Conservation (phyloP, 2,113 vertebrate species). For the Bubo blakistoni region DNA sequence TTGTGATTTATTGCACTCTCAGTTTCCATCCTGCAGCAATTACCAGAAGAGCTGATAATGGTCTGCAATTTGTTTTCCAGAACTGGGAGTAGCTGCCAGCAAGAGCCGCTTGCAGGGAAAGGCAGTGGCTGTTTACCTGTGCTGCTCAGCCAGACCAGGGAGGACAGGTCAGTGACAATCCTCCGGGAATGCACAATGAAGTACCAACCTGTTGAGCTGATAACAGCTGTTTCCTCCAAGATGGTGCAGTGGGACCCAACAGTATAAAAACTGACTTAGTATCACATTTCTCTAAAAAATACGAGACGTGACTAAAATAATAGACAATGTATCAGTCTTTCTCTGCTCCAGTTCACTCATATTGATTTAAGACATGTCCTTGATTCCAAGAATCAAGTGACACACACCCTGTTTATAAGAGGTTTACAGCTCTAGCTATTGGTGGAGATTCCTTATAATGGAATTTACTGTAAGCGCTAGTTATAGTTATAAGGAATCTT, state of each 20-base stretch:
- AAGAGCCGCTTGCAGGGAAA: background rate
- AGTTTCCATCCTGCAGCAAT: slow-evolving; percentile 42
- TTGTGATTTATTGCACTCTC: slow-evolving; percentile 45
- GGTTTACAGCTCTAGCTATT: background rate
- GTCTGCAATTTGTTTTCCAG: slow-evolving; percentile 57
- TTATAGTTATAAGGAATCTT: background rate
- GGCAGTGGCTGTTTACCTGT: slow-evolving; percentile 2
- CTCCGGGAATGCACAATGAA: background rate
- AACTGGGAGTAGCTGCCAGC: slow-evolving; percentile 3
- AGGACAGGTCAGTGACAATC: background rate
- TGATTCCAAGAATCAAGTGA: background rate
- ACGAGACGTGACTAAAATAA: background rate
- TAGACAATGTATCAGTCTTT: background rate
- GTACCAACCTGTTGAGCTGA: background rate
- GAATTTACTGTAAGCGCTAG: slow-evolving; percentile 22
- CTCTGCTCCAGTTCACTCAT: background rate
- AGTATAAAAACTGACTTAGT: background rate
- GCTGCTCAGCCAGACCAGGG: background rate
- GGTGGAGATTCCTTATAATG: background rate
- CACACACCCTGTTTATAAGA: background rate
- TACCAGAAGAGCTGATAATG: slow-evolving; percentile 61
- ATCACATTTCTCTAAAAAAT: background rate
- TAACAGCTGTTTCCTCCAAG: background rate
- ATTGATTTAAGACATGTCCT: background rate
- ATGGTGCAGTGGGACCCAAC: background rate